phyloP scores from a whole-genome alignment of 2,888 invertebrate species.

The Agelastica alni region DNA sequence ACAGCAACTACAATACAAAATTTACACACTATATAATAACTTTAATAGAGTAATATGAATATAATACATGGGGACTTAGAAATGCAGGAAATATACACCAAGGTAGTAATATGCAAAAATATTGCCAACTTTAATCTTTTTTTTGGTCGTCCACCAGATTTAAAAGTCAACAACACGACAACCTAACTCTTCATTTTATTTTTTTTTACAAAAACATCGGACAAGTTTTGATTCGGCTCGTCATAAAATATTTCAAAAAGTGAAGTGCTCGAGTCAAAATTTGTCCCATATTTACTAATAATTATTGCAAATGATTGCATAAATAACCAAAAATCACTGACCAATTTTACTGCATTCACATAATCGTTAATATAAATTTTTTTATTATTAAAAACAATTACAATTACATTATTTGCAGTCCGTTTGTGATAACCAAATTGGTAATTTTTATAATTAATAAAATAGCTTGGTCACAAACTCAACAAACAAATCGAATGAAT shows the following conservation, averaged over 20 bases:
- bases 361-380: no score
- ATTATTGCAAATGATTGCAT: conserved; percentile 48
- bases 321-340: conserved; percentile 19
- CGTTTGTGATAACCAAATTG: no score
- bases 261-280: conserved; percentile 10
- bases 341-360: background rate
- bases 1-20: conserved; percentile 77
- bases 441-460: no score
- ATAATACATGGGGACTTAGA: conserved; percentile 59
- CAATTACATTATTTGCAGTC: no score
- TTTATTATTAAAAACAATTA: no score
- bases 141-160: conserved; percentile 55
- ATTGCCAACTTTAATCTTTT: conserved; percentile 58
- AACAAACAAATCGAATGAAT: no score
- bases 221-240: conserved; percentile 3
- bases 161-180: conserved; percentile 53
- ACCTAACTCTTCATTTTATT: conserved; percentile 45
- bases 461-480: no score
- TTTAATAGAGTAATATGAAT: conserved; percentile 61
- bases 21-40: conserved; percentile 71
- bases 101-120: conserved; percentile 59
- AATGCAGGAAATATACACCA: conserved; percentile 55
- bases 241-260: conserved; percentile 16
- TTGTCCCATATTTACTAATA: conserved; percentile 32
- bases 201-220: conserved; percentile 33